Percentiles rank a stretch among this genome's conserved stretches.
These are phyloP conservation scores for Podotricha telesiphe DNA, from an alignment of 2,888 invertebrate species.

Conservation along the genomic window DNA sequence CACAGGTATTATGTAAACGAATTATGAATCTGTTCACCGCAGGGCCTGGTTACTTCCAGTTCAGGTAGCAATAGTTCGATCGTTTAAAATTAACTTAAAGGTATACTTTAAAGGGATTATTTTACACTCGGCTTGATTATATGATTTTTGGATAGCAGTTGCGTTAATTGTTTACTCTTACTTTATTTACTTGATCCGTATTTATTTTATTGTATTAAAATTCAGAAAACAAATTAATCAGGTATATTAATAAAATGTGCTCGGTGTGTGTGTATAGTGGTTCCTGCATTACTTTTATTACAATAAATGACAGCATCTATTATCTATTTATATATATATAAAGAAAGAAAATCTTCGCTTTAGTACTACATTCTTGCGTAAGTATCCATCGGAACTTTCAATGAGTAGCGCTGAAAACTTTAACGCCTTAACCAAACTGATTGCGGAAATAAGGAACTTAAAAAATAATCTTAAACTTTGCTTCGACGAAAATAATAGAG, in stretches of 20 bases:
- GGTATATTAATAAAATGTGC: too few species aligned
- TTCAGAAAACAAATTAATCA: too few species aligned
- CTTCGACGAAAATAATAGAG: constrained; percentile 5
- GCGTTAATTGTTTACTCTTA: not conserved
- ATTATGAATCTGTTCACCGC: constrained; percentile 36
- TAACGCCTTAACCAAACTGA: constrained; percentile 12
- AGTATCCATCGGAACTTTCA: constrained; percentile 18
- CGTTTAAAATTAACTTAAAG: constrained; percentile 36
- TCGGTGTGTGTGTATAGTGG: too few species aligned
- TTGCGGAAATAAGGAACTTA: constrained; percentile 18
- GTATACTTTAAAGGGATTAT: constrained; percentile 6
- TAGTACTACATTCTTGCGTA: not conserved
- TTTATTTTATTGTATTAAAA: too few species aligned
- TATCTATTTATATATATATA: too few species aligned
- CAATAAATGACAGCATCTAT: too few species aligned
- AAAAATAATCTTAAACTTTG: constrained; percentile 16
- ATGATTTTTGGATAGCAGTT: not conserved
- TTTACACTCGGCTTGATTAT: not conserved
- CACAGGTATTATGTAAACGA: constrained; percentile 27
- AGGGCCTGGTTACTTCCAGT: constrained; percentile 50
- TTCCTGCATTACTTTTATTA: too few species aligned
- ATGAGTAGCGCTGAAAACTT: constrained; percentile 7
- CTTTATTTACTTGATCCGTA: too few species aligned
- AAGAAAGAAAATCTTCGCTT: too few species aligned
- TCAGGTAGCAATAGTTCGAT: constrained; percentile 47